A percentile compares a stretch with the other conserved stretches of the same genome.
These are phyloP conservation scores for Helicoverpa armigera DNA, from an alignment of 1,140 invertebrate genomes.

Conservation along the genomic window DNA sequence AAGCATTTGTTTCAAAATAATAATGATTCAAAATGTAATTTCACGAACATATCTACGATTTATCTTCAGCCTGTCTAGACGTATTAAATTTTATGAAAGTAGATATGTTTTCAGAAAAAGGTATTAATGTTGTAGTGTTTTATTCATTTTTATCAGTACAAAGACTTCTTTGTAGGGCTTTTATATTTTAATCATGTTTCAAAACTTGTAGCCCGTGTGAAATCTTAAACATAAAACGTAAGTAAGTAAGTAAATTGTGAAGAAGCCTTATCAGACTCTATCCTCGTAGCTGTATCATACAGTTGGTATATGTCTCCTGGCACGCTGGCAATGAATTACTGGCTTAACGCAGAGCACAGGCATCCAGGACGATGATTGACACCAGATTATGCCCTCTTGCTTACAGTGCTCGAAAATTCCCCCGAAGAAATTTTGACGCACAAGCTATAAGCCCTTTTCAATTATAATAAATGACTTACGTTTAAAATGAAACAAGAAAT, in stretches of 20 bases:
- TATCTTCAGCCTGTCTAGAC: constrained; percentile 35
- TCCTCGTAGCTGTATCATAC: not conserved
- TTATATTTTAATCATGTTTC: not conserved
- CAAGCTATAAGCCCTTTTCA: not conserved
- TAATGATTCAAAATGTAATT: constrained; percentile 22
- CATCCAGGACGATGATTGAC: constrained; percentile 14
- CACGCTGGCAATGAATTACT: constrained; percentile 17
- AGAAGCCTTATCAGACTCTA: not conserved
- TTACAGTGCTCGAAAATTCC: constrained; percentile 1
- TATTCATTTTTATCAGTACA: not conserved
- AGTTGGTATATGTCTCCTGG: not conserved
- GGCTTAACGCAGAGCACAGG: constrained; percentile 10
- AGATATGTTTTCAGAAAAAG: constrained; percentile 14
- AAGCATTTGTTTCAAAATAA: not conserved
- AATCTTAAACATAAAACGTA: not conserved
- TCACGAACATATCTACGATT: constrained; percentile 16
- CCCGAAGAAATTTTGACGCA: constrained; percentile 1
- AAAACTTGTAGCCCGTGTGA: not conserved
- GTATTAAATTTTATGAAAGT: constrained; percentile 28
- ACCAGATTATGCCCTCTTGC: constrained; percentile 12
- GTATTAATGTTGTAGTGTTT: constrained; percentile 7
- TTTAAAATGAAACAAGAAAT: not conserved
- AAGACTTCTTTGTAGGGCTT: not conserved
- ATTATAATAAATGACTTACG: not conserved
- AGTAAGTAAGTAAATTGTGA: not conserved